Base-by-base conservation (phyloP, 2,888 invertebrate genomes). In the Ectemnius continuus region DNA sequence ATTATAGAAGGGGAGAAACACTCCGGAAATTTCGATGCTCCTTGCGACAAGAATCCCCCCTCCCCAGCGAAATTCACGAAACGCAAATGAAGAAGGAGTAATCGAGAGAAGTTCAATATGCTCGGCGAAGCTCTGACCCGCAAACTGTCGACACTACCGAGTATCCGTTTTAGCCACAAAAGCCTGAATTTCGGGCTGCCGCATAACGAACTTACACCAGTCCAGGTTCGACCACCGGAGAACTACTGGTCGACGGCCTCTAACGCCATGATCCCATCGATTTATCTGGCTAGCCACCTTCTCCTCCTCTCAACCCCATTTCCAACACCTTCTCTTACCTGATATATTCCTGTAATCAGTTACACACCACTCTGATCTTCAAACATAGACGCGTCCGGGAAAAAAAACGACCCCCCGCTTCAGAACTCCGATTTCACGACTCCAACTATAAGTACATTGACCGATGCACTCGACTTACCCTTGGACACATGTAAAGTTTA, bases 81-180 rank as follows among this genome's bases (percentile, higher is more conserved):
- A 67, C 57, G 47, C 61, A 68, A 72, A 67, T 59, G 62, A 72
- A 60, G 58, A 67, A 58, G 16, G 1, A 16, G 45, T 26, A 16
- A 23, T 14, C 11, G 16, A 16, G 11, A 47, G 28, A 62, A 18
- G n/a, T n/a, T 47, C 26, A 56, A 67, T 47, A 46, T 45, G 48
- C 18, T 20, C 48, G 45, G 18, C 5, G 48, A 58, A 56, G 47
- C 66, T 60, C 65, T 70, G 76, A 73, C 67, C 65, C 67, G 62
- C 45, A 62, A 67, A 56, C 57, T 67, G 57, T 48, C 52, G 62
- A 63, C 62, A 73, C 76, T 56, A 76, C 70, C 70, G 72, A 72
- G 58, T 56, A 52, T 67, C 47, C 20, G 59, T 28, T 48, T 72
- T 69, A 64, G 46, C 71, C 64, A 58, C 66, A 64, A 75, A 69